Base-by-base conservation (phyloP, 2,113 vertebrate species). In the Xiphophorus hellerii region DNA sequence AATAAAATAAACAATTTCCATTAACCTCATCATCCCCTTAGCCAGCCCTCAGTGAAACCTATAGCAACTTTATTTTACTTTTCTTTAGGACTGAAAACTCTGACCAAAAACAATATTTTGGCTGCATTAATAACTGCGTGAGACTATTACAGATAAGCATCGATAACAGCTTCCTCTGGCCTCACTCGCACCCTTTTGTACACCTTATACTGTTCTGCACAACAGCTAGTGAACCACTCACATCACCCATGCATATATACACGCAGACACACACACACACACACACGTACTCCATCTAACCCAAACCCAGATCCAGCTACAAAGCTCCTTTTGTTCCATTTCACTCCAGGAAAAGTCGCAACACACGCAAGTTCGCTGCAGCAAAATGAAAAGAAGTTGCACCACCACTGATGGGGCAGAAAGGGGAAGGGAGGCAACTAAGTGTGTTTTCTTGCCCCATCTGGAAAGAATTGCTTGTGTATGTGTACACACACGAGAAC, bases 261-360 rank as follows among this genome's bases (percentile, higher is more conserved):
- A 27, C n/a, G 11, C 9, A 3, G 8, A 61, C n/a, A 9, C 20
- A 25, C 58, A 58, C 78, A 65, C 66, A 48, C 17, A 30, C 28
- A 84, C 76, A 87, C 77, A 87, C 67, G 77, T 73, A 69, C 79
- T 70, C 79, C 33, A n/a, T 62, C 76, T 71, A 77, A 88, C 83
- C 78, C 73, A 76, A 89, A 90, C 78, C 74, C 73, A 73, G 79
- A 88, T 78, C 69, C 73, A 79, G 71, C 85, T 77, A 94, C 93
- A 93, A 94, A 93, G 92, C 81, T 82, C 68, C 89, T 91, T 94
- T 93, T 95, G 92, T 94, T 94, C 76, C 80, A 63, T 77, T 84
- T 37, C 84, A 91, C 85, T 89, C 78, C 78, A 76, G 89, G 83
- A 93, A 90, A 58, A 91, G 86, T 87, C 69, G 76, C 74, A 87